Percentiles rank a stretch among this genome's conserved stretches.
Evolutionary conservation across 2,888 invertebrate genomes (phyloP).

Genomic region (Lordiphosa andalusiaca): DNA sequence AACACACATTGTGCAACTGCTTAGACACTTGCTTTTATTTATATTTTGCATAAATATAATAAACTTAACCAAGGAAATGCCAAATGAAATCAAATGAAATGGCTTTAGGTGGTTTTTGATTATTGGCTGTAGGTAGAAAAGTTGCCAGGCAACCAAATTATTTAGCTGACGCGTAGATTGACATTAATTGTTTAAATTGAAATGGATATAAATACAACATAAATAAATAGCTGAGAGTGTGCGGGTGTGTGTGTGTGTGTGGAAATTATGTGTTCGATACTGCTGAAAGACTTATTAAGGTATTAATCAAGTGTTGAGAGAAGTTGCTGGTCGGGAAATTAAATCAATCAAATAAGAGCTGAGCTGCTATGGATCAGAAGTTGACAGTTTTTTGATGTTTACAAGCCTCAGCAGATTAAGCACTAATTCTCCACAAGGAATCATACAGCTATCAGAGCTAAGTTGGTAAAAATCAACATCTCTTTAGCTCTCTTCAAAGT

Average conservation of each 20-base stretch:
- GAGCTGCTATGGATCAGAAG: no score
- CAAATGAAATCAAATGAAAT: slow-evolving; percentile 34
- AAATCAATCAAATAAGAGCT: no score
- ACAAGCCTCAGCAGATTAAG: no score
- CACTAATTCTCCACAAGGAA: no score
- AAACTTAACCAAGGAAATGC: slow-evolving; percentile 11
- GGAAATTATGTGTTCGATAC: neutral
- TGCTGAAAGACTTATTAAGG: neutral
- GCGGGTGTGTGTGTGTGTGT: no score
- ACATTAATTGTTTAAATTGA: slow-evolving; percentile 66
- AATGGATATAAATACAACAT: slow-evolving; percentile 20
- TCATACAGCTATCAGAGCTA: no score
- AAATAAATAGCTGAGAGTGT: slow-evolving; percentile 16
- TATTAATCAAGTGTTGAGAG: no score
- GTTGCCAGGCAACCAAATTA: slow-evolving; percentile 32
- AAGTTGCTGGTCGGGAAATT: no score
- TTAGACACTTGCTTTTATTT: slow-evolving; percentile 2
- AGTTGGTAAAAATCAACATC: no score
- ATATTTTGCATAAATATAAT: slow-evolving; percentile 22
- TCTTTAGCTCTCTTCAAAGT: no score
- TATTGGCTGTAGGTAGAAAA: slow-evolving; percentile 15
- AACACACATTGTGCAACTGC: slow-evolving; percentile 17
- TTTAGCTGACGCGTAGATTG: slow-evolving; percentile 45
- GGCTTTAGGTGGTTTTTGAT: slow-evolving; percentile 15
- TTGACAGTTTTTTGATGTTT: no score